phyloP scores from a whole-genome alignment of 2,888 invertebrate species.

The Rotaria magnacalcarata region DNA sequence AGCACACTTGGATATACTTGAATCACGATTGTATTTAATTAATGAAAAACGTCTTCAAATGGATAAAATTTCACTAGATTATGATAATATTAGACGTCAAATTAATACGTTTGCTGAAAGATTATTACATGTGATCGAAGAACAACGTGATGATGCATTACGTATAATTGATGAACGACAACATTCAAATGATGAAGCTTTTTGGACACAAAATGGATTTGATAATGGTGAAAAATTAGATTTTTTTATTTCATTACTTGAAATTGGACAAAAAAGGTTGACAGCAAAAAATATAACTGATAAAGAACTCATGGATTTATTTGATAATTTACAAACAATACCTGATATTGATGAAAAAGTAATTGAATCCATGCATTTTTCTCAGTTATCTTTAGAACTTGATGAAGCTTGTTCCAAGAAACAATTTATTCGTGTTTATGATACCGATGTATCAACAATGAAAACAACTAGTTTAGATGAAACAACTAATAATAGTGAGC shows the following conservation, averaged over 20 bases:
- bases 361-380: not conserved
- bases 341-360: not conserved
- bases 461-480: not conserved
- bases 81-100: not conserved
- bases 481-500: not conserved
- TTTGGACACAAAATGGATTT: not conserved
- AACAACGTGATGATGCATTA: not conserved
- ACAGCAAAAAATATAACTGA: not conserved
- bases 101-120: not conserved
- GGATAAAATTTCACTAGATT: not conserved
- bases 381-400: not conserved
- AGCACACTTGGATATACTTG: not conserved
- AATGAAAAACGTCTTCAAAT: not conserved
- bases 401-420: not conserved
- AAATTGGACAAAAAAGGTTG: not conserved
- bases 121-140: not conserved
- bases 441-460: not conserved
- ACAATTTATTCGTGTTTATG: not conserved
- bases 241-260: not conserved
- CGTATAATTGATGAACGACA: not conserved
- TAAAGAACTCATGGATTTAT: not conserved
- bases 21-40: not conserved
- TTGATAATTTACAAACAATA: not conserved
- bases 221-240: conserved; percentile 4
- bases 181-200: not conserved